Conservation (phyloP, 1,140 invertebrate species). For the Lamellibrachia luymesi region DNA sequence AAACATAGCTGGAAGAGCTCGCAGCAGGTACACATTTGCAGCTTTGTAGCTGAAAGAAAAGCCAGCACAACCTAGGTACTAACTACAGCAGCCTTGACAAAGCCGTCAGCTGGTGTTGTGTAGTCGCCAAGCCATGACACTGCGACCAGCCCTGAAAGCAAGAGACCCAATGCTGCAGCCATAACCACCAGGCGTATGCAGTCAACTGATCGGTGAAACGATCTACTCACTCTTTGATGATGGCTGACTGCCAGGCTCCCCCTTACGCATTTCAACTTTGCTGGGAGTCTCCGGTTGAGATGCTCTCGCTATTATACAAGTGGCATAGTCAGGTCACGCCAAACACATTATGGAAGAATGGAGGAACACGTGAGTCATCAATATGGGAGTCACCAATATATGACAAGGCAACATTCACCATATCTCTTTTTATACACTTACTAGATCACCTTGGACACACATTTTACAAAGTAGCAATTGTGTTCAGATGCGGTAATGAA, state of each 20-base stretch:
- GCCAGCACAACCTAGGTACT: not conserved
- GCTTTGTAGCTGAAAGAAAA: not conserved
- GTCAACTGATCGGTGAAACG: not conserved
- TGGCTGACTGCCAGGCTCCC: not conserved
- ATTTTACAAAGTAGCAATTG: not conserved
- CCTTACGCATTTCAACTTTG: not conserved
- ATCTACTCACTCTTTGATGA: not conserved
- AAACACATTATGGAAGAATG: not conserved
- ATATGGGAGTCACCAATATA: not conserved
- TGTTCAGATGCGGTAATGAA: not conserved
- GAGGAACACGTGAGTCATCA: not conserved
- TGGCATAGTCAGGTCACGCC: not conserved
- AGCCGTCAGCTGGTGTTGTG: not conserved
- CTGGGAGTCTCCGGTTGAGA: not conserved
- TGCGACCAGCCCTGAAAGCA: not conserved
- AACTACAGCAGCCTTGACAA: not conserved
- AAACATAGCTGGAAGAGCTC: not conserved
- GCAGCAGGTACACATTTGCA: not conserved
- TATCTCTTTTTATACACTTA: not conserved
- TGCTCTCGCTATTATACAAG: not conserved
- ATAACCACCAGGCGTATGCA: not conserved
- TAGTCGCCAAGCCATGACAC: not conserved
- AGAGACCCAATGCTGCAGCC: not conserved
- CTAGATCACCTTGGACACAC: not conserved
- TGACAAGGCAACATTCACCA: no score